These are phyloP conservation scores for Pissodes strobi DNA, from an alignment of 1,140 invertebrate genomes.

Conservation along the genomic window DNA sequence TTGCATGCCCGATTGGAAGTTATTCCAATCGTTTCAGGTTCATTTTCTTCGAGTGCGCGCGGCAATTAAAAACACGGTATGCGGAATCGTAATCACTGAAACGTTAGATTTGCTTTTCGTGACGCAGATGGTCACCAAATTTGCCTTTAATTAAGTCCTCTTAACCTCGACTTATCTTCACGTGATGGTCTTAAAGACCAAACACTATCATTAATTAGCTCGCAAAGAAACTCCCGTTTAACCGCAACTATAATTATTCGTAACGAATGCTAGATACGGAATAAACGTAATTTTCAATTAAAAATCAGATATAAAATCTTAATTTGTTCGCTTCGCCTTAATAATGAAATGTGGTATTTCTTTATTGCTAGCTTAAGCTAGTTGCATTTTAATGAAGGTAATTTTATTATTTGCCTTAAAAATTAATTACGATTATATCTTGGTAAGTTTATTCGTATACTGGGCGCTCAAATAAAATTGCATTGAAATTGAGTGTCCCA, in stretches of 20 bases:
- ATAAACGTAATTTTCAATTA: slow-evolving; percentile 17
- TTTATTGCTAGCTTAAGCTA: too few species aligned
- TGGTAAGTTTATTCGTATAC: too few species aligned
- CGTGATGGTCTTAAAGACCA: background rate
- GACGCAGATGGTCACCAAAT: too few species aligned
- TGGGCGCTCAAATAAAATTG: too few species aligned
- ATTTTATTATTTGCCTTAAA: too few species aligned
- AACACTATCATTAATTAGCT: slow-evolving; percentile 9
- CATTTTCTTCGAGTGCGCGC: background rate
- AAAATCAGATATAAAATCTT: slow-evolving; percentile 15
- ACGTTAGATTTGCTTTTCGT: background rate
- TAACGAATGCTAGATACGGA: slow-evolving; percentile 12
- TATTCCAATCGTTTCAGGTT: slow-evolving; percentile 12
- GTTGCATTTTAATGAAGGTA: too few species aligned
- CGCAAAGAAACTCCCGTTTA: slow-evolving; percentile 10
- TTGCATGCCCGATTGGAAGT: slow-evolving; percentile 20
- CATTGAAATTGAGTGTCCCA: too few species aligned
- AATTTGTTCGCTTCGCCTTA: slow-evolving; percentile 3
- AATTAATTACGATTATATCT: too few species aligned
- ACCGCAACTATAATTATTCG: slow-evolving; percentile 12
- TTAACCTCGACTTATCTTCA: background rate
- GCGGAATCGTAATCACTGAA: background rate
- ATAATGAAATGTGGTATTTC: background rate
- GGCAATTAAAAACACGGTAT: slow-evolving; percentile 1
- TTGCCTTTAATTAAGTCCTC: too few species aligned